Percentiles rank a stretch among this genome's conserved stretches.
These are phyloP conservation scores for Todus mexicanus DNA, from an alignment of 2,797 vertebrate genomes.

Conservation along the genomic window DNA sequence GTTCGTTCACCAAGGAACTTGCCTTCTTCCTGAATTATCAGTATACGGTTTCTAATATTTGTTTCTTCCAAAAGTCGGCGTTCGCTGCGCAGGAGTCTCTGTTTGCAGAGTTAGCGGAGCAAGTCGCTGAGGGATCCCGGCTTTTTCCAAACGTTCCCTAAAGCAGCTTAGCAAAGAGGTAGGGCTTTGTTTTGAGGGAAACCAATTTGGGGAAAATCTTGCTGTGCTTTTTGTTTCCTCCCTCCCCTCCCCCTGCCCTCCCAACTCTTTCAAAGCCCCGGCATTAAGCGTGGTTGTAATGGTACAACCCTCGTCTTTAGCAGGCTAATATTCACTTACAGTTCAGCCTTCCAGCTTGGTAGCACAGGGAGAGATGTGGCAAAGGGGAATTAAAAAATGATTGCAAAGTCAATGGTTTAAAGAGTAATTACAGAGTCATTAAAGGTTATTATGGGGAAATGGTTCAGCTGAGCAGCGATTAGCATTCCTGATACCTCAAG, in stretches of 20 bases:
- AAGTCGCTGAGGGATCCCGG: slow-evolving; percentile 2
- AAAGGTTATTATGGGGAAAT: slow-evolving; percentile 57
- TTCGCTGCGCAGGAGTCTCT: not conserved
- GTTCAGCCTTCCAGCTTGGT: not conserved
- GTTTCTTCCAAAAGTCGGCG: not conserved
- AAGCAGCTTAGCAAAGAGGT: slow-evolving; percentile 40
- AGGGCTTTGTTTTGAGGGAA: slow-evolving; percentile 25
- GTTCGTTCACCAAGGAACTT: not conserved
- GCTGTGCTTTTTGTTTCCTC: slow-evolving; percentile 49
- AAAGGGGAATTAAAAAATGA: slow-evolving; percentile 59
- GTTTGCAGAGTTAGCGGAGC: not conserved
- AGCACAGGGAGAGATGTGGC: slow-evolving; percentile 1
- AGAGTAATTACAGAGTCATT: slow-evolving; percentile 63
- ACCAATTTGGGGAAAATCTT: slow-evolving; percentile 25
- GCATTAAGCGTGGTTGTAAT: not conserved
- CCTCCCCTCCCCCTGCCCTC: slow-evolving; percentile 9
- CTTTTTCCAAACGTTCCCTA: slow-evolving; percentile 16
- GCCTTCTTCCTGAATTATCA: slow-evolving; percentile 13
- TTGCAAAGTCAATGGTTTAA: slow-evolving; percentile 68
- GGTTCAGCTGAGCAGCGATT: slow-evolving; percentile 45
- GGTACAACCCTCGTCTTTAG: slow-evolving; percentile 4
- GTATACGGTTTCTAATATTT: slow-evolving; percentile 1
- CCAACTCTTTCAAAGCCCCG: not conserved
- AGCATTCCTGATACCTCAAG: slow-evolving; percentile 31
- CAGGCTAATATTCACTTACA: not conserved